Conservation (phyloP, 2,797 vertebrate genomes). For the Sebastes trivittatus region DNA sequence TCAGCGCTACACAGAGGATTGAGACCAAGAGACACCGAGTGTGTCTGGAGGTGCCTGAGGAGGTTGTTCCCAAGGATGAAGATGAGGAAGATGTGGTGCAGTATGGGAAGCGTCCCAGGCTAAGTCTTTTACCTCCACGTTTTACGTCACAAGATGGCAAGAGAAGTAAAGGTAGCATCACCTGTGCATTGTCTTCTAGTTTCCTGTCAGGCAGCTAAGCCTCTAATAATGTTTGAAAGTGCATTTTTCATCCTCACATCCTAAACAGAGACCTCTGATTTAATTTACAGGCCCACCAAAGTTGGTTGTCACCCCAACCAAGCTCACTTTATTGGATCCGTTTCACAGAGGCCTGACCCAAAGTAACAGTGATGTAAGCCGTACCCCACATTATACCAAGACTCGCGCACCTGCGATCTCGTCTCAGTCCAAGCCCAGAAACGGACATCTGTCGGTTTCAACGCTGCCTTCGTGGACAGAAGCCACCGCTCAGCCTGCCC, state of each 20-base stretch:
- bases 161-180: constrained; percentile 69
- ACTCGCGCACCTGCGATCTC: constrained; percentile 66
- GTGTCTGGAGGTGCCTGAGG: constrained; percentile 92
- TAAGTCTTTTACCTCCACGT: constrained; percentile 72
- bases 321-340: constrained; percentile 76
- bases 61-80: constrained; percentile 90
- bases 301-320: constrained; percentile 80
- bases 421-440: constrained; percentile 64
- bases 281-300: constrained; percentile 73
- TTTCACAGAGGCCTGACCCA: constrained; percentile 64
- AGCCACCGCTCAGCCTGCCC: constrained; percentile 48
- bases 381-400: constrained; percentile 70
- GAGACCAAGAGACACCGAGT: constrained; percentile 96
- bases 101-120: constrained; percentile 77
- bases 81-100: constrained; percentile 58
- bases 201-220: not conserved
- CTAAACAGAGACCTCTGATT: not conserved
- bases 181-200: not conserved
- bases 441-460: constrained; percentile 67
- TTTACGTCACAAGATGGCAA: constrained; percentile 56
- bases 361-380: constrained; percentile 37
- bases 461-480: constrained; percentile 53
- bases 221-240: not conserved
- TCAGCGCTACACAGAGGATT: constrained; percentile 90
- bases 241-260: not conserved